A percentile compares a stretch with the other conserved stretches of the same genome.
Conservation (phyloP, 2,888 invertebrate genomes). For the Mactromeris polynyma region DNA sequence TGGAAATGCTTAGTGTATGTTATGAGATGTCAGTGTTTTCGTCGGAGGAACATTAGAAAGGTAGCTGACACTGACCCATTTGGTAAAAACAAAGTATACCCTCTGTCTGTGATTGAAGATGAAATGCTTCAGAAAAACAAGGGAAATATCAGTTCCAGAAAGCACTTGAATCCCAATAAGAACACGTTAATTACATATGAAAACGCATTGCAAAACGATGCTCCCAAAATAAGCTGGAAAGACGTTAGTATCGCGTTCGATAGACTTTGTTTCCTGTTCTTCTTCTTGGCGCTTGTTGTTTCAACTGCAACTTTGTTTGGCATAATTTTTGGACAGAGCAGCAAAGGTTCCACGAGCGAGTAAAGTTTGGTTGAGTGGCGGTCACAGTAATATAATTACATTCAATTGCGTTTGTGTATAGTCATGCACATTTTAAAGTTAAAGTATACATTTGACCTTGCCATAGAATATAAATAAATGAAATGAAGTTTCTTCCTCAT, state of each 20-base stretch:
- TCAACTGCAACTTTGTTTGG: neutral
- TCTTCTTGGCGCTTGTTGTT: neutral
- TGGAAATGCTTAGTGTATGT: neutral
- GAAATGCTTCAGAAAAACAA: neutral
- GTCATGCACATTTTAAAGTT: too few relatives aligned
- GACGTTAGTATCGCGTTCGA: neutral
- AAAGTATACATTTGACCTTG: too few relatives aligned
- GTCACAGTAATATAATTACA: neutral
- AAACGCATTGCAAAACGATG: too few relatives aligned
- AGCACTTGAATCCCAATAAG: neutral
- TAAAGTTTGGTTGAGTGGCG: neutral
- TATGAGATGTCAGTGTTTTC: neutral
- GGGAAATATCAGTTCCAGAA: neutral
- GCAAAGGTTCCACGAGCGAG: neutral
- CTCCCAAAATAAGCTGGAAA: neutral
- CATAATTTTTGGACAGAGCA: neutral
- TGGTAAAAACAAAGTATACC: neutral
- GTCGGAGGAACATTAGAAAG: neutral
- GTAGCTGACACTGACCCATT: neutral
- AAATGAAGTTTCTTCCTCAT: too few relatives aligned
- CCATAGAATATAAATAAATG: too few relatives aligned
- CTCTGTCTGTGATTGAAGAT: neutral
- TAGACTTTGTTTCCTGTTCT: neutral
- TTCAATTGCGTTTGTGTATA: too few relatives aligned
- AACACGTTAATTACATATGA: neutral